Evolutionary conservation across 2,113 vertebrate species (phyloP), one percentile per base, ranked within the genome.

Genomic region (Leptobrachium ailaonicum): DNA sequence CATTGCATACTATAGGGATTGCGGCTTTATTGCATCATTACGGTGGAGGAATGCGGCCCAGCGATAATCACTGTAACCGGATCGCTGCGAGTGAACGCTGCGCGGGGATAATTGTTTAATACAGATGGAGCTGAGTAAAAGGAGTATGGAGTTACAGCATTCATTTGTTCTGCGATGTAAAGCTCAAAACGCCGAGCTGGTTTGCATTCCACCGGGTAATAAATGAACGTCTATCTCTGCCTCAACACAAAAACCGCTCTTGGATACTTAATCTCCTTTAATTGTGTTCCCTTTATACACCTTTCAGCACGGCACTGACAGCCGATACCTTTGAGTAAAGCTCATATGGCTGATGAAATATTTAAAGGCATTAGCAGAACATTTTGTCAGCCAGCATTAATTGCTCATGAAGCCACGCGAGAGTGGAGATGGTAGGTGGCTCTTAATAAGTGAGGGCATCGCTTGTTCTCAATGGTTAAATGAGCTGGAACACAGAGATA

Each of bases 331-430:
- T 72, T 54, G 75, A 73, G 40, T 53, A 71, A 71, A 76, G 63
- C 66, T 82, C 64, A 79, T 64, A 54, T 42, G 8, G 73, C 68
- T 41, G 53, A 56, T 82, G 69, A 83, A 86, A 84, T 79, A 82
- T 84, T 69, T 71, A 64, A 74, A 73, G 42, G 64, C 76, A 69
- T 77, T 13, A 69, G 9, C 20, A 14, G 40, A 72, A 44, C 54
- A 56, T 9, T 41, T 82, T 66, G 56, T 70, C 40, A 42, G 11
- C 20, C 5, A 13, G 40, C 12, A 45, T 75, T 63, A 70, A 84
- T 66, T 64, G 47, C 77, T 83, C 14, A 82, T 82, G 45, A 82
- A 32, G 14, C n/a, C 54, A 44, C 3, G 56, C 20, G 14, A 75
- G 10, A 75, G 41, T 47, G 54, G n/a, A 13, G n/a, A 77, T n/a